Conservation (phyloP, 2,888 invertebrate genomes). For the Synergus gifuensis region DNA sequence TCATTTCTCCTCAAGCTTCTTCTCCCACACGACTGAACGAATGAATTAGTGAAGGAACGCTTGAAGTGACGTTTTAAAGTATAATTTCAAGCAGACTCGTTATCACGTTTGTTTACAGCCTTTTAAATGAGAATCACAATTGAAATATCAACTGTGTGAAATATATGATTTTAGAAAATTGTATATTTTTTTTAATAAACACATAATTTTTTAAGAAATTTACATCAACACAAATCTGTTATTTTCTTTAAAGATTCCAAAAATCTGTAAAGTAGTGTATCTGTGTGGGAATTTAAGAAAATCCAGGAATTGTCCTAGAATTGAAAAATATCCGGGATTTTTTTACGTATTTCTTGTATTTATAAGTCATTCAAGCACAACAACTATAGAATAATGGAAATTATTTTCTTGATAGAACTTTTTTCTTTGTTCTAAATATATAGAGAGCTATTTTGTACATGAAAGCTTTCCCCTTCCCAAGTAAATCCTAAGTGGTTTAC, state of each 20-base stretch:
- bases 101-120: slow-evolving; percentile 10
- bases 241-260: too few species aligned
- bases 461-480: neutral
- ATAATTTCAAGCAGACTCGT: neutral
- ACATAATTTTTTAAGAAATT: too few species aligned
- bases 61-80: slow-evolving; percentile 10
- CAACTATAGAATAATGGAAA: too few species aligned
- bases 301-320: too few species aligned
- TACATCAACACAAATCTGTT: too few species aligned
- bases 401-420: neutral
- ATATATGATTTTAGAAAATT: too few species aligned
- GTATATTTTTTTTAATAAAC: too few species aligned
- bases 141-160: neutral
- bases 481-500: slow-evolving; percentile 37
- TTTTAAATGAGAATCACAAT: neutral
- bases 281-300: too few species aligned
- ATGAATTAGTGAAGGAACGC: slow-evolving; percentile 18
- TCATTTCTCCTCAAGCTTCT: neutral
- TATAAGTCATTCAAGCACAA: too few species aligned
- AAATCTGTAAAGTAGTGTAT: too few species aligned
- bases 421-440: neutral
- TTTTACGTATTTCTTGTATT: too few species aligned
- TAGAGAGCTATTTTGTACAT: neutral
- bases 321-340: too few species aligned
- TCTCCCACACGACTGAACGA: neutral